Conservation (phyloP, 2,888 invertebrate genomes). For the Drosophila birchii region DNA sequence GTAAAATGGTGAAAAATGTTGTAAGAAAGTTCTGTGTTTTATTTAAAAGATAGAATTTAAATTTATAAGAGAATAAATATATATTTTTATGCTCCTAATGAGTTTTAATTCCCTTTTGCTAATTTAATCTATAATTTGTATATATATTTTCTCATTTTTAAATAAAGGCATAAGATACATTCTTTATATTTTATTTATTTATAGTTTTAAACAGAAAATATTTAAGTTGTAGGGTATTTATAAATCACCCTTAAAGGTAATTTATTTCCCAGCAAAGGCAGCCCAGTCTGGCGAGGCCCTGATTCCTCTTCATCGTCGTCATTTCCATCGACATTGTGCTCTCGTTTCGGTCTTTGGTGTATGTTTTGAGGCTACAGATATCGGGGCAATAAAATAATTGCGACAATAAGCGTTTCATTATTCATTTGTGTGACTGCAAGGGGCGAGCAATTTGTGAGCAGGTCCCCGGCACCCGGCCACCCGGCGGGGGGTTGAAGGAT, state of each 20-base stretch:
- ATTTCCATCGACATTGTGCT: slow-evolving; percentile 25
- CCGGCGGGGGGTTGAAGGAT: slow-evolving; percentile 2
- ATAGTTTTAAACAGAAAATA: background rate
- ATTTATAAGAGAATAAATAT: background rate
- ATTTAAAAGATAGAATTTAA: background rate
- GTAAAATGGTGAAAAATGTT: background rate
- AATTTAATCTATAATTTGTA: background rate
- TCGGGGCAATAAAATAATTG: slow-evolving; percentile 85
- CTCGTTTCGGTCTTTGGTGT: slow-evolving; percentile 53
- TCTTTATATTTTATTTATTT: background rate
- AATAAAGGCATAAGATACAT: fast-evolving
- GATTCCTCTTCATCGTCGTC: slow-evolving; percentile 27
- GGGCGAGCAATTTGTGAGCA: slow-evolving; percentile 77
- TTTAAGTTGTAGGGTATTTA: slow-evolving; percentile 52
- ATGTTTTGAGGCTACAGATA: slow-evolving; percentile 79
- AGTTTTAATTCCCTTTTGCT: background rate
- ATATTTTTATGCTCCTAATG: background rate
- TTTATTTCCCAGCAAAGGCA: slow-evolving; percentile 43
- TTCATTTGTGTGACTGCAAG: slow-evolving; percentile 78
- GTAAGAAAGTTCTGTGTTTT: background rate
- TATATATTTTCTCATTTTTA: background rate
- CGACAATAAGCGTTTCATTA: slow-evolving; percentile 85
- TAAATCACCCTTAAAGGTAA: slow-evolving; percentile 18
- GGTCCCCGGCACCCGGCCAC: slow-evolving; percentile 41
- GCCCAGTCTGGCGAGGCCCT: slow-evolving; percentile 30